Evolutionary conservation across 2,888 invertebrate genomes (phyloP), one percentile per base, ranked within the genome.

Genomic region (Acronicta aceris): DNA sequence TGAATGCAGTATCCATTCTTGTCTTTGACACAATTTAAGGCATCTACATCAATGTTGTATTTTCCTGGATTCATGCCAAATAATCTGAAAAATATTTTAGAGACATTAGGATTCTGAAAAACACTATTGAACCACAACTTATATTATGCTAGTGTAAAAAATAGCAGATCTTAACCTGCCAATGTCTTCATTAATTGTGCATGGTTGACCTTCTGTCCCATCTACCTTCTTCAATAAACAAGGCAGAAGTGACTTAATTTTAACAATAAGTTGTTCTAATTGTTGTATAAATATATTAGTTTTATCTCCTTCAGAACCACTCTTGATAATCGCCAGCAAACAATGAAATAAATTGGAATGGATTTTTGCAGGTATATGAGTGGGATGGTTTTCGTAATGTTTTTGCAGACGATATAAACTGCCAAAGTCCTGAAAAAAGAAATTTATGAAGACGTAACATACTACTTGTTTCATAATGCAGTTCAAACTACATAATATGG

Each of bases 301-400:
- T 52, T 86, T 82, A 54, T 91, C 85, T 17, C 78, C 86, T 16
- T 88, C 87, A 0, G 90, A 79, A 6, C 88, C 89, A 46, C 87
- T 84, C 60, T 90, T 88, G 17, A 93, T 81, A 41, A 93, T 91
- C 0, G 91, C 89, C 46, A 91, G 74, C 5, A 94, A 81, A 59
- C 93, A 94, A 70, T 92, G 90, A 78, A 92, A 94, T 50, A 94
- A 78, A 64, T 91, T 89, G 21, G 89, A 87, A 81, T 94, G 93
- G 2, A 88, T 82, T 53, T 87, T 87, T 0, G 88, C 84, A 9
- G 93, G 93, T 59, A 90, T 86, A 59, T 93, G 93, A 1, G 92
- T 89, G 1, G 93, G 93, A 59, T 92, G 86, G 48, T 81, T 84
- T 65, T 93, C 92, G 41, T 93, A 93, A 74, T 94, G 93, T 51